A percentile compares a stretch with the other conserved stretches of the same genome.
phyloP scores from a whole-genome alignment of 2,797 vertebrate genomes.

The Smutsia temminckii region DNA sequence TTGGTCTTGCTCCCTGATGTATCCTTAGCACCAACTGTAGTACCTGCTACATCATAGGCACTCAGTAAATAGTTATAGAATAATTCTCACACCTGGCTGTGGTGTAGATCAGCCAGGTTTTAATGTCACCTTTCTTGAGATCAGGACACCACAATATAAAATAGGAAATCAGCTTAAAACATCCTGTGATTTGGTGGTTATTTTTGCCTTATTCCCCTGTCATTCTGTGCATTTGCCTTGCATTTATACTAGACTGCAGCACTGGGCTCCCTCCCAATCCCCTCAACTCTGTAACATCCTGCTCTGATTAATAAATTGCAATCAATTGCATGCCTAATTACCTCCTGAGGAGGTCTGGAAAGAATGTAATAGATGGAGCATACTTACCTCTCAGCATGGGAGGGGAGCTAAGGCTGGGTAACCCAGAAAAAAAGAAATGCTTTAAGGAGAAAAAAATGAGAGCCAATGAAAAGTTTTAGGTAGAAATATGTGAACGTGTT shows the following conservation, averaged over 20 bases:
- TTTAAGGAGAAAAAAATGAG: conserved; percentile 60
- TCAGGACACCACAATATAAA: background rate
- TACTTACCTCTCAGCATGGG: conserved; percentile 76
- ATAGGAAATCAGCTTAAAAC: background rate
- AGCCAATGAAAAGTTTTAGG: conserved; percentile 58
- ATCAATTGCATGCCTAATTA: conserved; percentile 84
- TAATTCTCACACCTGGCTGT: background rate
- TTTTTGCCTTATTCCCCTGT: conserved; percentile 53
- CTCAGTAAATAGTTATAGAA: background rate
- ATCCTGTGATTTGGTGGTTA: conserved; percentile 18
- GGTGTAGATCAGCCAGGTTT: background rate
- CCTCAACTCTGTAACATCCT: conserved; percentile 62
- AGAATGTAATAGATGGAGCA: conserved; percentile 77
- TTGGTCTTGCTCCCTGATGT: background rate
- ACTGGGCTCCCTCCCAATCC: background rate
- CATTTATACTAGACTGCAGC: conserved; percentile 45
- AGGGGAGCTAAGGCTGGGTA: conserved; percentile 67
- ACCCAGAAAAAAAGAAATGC: conserved; percentile 62
- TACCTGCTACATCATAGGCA: background rate
- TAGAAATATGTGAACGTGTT: conserved; percentile 39
- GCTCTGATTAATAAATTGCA: conserved; percentile 86
- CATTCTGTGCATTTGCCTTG: background rate
- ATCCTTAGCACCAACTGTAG: background rate
- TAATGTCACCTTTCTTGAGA: background rate
- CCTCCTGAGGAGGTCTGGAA: conserved; percentile 78